phyloP scores from a whole-genome alignment of 1,140 invertebrate species.

The Drosophila parabipectinata region DNA sequence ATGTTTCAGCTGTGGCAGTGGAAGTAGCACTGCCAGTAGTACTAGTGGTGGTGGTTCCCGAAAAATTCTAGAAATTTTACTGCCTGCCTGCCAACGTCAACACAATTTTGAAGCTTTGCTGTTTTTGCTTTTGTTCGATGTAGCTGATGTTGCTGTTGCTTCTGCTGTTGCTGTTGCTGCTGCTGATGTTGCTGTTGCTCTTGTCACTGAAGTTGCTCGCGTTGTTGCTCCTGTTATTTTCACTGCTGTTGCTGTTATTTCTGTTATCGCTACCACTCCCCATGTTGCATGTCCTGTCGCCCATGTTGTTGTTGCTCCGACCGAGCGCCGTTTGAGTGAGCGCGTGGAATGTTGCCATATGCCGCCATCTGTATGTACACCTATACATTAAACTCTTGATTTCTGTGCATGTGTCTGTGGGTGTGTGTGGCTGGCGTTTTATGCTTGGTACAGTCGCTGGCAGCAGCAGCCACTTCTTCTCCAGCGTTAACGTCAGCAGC shows the following conservation, averaged over 20 bases:
- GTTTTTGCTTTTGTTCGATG: constrained; percentile 10
- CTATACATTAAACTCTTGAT: constrained; percentile 30
- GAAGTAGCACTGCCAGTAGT: no score
- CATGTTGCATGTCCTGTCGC: constrained; percentile 14
- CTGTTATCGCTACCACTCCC: neutral
- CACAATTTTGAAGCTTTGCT: constrained; percentile 53
- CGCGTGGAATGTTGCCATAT: constrained; percentile 76
- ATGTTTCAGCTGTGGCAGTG: constrained; percentile 18
- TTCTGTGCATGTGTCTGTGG: neutral
- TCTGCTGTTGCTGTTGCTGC: constrained; percentile 1
- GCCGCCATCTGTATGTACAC: constrained; percentile 56
- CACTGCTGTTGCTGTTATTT: neutral
- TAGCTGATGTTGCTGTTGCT: constrained; percentile 5
- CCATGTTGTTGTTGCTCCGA: constrained; percentile 28
- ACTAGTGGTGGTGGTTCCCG: constrained; percentile 52
- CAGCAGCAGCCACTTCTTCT: constrained; percentile 43
- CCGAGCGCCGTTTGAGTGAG: constrained; percentile 60
- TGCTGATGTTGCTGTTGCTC: constrained; percentile 5
- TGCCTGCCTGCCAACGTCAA: constrained; percentile 65
- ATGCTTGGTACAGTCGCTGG: constrained; percentile 75
- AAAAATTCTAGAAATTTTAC: constrained; percentile 65
- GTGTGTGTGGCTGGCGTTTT: constrained; percentile 55
- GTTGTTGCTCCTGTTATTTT: constrained; percentile 10
- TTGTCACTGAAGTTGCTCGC: constrained; percentile 3
- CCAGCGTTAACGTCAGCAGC: constrained; percentile 13